Evolutionary conservation across 2,113 vertebrate genomes (phyloP), one percentile per base, ranked within the genome.

Genomic region (Labeo catla): DNA sequence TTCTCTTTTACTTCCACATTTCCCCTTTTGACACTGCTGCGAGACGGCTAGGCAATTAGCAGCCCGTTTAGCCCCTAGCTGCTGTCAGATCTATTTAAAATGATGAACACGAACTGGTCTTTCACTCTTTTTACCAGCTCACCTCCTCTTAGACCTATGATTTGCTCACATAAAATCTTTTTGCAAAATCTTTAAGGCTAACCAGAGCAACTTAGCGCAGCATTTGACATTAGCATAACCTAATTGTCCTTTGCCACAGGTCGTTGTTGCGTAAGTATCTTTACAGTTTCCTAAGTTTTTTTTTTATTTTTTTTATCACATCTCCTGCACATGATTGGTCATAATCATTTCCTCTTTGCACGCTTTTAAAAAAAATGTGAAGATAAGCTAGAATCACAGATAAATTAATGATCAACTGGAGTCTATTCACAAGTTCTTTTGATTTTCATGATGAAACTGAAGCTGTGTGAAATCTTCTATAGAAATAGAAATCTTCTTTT

Each of bases 221-320:
- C 28, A 23, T 86, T 85, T 79, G 77, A 68, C 54, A 28, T 57
- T 76, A 39, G 83, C 61, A n/a, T 66, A 73, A 88, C 79, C 85
- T 86, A 65, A 10, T 43, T 63, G 63, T 78, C 54, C 36, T 66
- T 77, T 34, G 39, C 47, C 54, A n/a, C 54, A 65, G 61, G 85
- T 76, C 54, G 49, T 23, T 66, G 39, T 73, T 34, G 12, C 4
- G 7, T 1, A 19, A 3, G 19, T 23, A 68, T 8, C 16, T 21
- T 65, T 50, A 49, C 6, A 15, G 79, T 90, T 88, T 85, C 79
- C 85, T 84, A 85, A 39, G 87, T 78, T n/a, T 59, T 88, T 81
- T 36, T n/a, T n/a, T n/a, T n/a, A n/a, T n/a, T n/a, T 78, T n/a
- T 59, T 88, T 81, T 36, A 34, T 79, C 39, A 39, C 50, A 28